These are phyloP conservation scores for Chelonia mydas DNA, from an alignment of 2,797 vertebrate species.

Conservation along the genomic window DNA sequence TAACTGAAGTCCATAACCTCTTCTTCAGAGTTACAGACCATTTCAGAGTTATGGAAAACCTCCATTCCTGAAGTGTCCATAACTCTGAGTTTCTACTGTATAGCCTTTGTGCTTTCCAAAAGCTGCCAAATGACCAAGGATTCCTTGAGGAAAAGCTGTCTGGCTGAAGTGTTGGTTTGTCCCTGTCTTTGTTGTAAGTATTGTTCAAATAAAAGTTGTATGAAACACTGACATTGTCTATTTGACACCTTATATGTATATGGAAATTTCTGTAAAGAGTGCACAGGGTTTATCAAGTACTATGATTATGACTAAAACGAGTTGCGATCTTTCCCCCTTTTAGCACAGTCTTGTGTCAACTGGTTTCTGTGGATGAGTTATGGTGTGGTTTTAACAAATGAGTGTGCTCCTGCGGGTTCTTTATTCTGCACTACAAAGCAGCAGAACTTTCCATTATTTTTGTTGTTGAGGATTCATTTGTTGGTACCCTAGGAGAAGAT, in stretches of 20 bases:
- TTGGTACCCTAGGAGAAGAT: background rate
- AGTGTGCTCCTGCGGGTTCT: background rate
- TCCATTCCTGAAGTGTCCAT: no score
- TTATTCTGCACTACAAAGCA: background rate
- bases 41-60: no score
- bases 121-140: background rate
- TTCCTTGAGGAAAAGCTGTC: background rate
- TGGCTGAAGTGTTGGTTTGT: background rate
- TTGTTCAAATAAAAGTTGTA: constrained; percentile 13
- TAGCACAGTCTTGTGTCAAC: background rate
- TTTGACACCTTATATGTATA: constrained; percentile 18
- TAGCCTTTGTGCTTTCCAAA: background rate
- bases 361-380: background rate
- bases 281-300: background rate
- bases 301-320: constrained; percentile 36
- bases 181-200: background rate
- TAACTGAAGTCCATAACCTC: no score
- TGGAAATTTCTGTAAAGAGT: background rate
- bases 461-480: background rate
- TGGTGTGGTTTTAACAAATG: background rate
- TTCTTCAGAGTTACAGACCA: no score
- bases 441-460: background rate
- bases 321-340: constrained; percentile 20
- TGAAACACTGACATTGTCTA: background rate
- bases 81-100: no score